Conservation (phyloP, 1,140 invertebrate species). For the Tribolium madens region DNA sequence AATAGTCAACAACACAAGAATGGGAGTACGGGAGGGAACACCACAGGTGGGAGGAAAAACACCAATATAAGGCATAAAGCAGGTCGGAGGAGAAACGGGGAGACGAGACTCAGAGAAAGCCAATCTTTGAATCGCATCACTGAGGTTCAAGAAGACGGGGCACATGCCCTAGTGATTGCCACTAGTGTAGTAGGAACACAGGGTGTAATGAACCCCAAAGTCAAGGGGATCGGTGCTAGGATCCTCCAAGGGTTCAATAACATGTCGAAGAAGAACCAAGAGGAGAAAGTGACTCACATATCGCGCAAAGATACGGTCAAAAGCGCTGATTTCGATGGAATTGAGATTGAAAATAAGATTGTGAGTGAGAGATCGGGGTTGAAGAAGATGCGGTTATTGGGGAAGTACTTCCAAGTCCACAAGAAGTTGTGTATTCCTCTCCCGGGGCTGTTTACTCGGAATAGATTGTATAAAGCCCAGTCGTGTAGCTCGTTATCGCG, state of each 20-base stretch:
- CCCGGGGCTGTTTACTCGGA: slow-evolving; percentile 69
- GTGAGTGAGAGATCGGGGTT: slow-evolving; percentile 57
- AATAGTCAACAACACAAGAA: slow-evolving; percentile 55
- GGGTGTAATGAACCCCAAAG: slow-evolving; percentile 63
- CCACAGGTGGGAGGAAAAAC: slow-evolving; percentile 63
- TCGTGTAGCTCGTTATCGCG: slow-evolving; percentile 71
- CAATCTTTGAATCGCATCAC: slow-evolving; percentile 86
- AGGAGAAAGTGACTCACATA: slow-evolving; percentile 49
- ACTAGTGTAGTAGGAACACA: slow-evolving; percentile 57
- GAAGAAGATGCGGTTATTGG: slow-evolving; percentile 73
- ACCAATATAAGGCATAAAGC: slow-evolving; percentile 67
- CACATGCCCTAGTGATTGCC: slow-evolving; percentile 58
- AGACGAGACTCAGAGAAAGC: slow-evolving; percentile 80
- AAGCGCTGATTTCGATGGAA: slow-evolving; percentile 50
- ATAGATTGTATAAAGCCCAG: slow-evolving; percentile 71
- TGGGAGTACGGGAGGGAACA: slow-evolving; percentile 61
- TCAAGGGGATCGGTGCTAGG: slow-evolving; percentile 64
- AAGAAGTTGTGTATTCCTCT: slow-evolving; percentile 71
- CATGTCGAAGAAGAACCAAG: slow-evolving; percentile 36
- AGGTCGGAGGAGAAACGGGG: slow-evolving; percentile 71
- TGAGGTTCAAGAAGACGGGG: slow-evolving; percentile 76
- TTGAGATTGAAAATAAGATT: slow-evolving; percentile 62
- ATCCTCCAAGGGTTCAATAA: slow-evolving; percentile 55
- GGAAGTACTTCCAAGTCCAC: slow-evolving; percentile 76
- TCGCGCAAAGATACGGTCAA: slow-evolving; percentile 49